Evolutionary conservation across 2,797 vertebrate genomes (phyloP).

Genomic region (Macrochelys suwanniensis): DNA sequence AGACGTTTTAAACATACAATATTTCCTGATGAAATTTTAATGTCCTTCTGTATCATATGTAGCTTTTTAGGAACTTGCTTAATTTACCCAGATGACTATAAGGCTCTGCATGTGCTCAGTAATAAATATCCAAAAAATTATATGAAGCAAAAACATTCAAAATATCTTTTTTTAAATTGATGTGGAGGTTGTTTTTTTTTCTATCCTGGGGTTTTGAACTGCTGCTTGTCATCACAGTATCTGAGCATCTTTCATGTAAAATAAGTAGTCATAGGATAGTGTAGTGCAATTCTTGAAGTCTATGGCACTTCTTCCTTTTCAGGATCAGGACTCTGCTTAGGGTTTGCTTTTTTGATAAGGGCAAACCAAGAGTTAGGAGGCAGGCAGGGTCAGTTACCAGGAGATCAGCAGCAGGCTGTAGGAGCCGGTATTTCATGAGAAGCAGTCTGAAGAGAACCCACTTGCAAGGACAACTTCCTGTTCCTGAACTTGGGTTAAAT

Average conservation of each 20-base stretch:
- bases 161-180: too few species aligned
- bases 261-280: too few species aligned
- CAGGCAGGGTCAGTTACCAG: neutral
- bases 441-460: too few species aligned
- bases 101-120: neutral
- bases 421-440: neutral
- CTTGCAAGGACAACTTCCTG: too few species aligned
- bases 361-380: too few species aligned
- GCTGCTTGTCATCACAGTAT: too few species aligned
- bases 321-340: neutral
- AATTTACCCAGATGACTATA: neutral
- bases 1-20: neutral
- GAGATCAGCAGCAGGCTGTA: neutral
- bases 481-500: too few species aligned
- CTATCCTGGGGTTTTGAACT: too few species aligned
- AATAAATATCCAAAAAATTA: neutral
- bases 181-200: too few species aligned
- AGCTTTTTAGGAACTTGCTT: neutral
- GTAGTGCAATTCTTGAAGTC: too few species aligned
- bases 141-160: neutral
- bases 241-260: too few species aligned
- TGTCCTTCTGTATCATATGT: neutral
- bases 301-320: neutral
- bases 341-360: too few species aligned
- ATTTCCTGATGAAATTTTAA: neutral